Conservation (phyloP, 2,797 vertebrate genomes). For the Coccyzus lansbergi region DNA sequence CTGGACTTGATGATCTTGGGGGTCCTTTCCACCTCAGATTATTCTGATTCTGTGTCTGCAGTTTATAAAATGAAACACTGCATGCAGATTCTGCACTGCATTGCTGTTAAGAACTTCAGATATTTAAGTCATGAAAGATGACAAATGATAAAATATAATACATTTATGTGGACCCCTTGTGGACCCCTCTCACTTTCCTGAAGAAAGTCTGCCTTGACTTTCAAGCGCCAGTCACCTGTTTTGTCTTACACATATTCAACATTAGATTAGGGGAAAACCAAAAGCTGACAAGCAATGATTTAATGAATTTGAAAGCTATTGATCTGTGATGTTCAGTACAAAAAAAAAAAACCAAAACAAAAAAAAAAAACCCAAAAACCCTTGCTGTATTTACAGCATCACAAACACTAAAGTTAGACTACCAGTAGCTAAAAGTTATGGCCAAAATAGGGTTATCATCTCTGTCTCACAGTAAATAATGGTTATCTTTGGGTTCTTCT, state of each 20-base stretch:
- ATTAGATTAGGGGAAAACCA: conserved; percentile 25
- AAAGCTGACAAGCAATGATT: neutral
- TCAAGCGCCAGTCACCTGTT: neutral
- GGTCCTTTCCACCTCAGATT: no score
- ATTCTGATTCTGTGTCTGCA: no score
- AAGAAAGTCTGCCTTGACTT: neutral
- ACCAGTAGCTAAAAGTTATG: conserved; percentile 47
- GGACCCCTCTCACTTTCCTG: neutral
- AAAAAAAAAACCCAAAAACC: no score
- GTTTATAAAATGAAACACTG: neutral
- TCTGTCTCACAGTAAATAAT: conserved; percentile 50
- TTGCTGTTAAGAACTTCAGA: neutral
- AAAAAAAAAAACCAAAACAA: neutral
- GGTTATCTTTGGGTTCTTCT: conserved; percentile 63
- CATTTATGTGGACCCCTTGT: rapidly evolving
- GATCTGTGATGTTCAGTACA: neutral
- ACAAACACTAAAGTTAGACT: neutral
- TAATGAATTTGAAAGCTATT: conserved; percentile 62
- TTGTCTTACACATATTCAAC: conserved; percentile 38
- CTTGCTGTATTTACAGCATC: neutral
- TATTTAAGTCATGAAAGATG: neutral
- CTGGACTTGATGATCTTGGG: no score
- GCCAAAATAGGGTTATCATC: conserved; percentile 39
- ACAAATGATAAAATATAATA: neutral
- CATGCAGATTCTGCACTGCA: neutral